A percentile compares a stretch with the other conserved stretches of the same genome.
Conservation (phyloP, 2,888 invertebrate species). For the Cheilosia pagana region DNA sequence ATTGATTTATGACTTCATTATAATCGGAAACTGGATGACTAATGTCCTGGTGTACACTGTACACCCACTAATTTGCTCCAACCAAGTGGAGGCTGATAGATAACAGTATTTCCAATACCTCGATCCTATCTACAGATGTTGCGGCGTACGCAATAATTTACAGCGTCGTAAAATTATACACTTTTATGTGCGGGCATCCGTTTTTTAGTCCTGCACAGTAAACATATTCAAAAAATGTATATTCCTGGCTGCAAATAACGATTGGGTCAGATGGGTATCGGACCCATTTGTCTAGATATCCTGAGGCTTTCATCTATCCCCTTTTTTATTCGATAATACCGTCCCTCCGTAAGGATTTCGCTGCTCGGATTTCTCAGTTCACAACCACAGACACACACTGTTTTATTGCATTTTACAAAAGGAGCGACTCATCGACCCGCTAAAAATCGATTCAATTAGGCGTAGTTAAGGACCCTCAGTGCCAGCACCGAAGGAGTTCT, state of each 20-base stretch:
- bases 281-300: constrained; percentile 61
- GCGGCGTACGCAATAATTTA: constrained; percentile 58
- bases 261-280: constrained; percentile 67
- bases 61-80: constrained; percentile 32
- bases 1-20: constrained; percentile 54
- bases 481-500: constrained; percentile 23
- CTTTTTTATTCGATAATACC: constrained; percentile 59
- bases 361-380: background rate
- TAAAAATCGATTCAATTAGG: constrained; percentile 69
- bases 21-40: constrained; percentile 26
- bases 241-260: constrained; percentile 67
- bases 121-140: constrained; percentile 14
- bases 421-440: constrained; percentile 43
- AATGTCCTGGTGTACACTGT: constrained; percentile 5
- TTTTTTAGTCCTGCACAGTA: constrained; percentile 25
- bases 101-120: background rate
- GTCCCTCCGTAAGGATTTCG: constrained; percentile 35
- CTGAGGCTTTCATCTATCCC: constrained; percentile 52
- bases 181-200: constrained; percentile 41
- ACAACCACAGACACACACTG: constrained; percentile 16
- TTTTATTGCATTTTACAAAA: constrained; percentile 61
- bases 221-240: constrained; percentile 36
- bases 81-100: background rate
- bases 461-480: constrained; percentile 60
- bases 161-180: constrained; percentile 62